A percentile compares a stretch with the other conserved stretches of the same genome.
phyloP scores from a whole-genome alignment of 2,113 vertebrate species.

The Rhynchopsitta pachyrhyncha region DNA sequence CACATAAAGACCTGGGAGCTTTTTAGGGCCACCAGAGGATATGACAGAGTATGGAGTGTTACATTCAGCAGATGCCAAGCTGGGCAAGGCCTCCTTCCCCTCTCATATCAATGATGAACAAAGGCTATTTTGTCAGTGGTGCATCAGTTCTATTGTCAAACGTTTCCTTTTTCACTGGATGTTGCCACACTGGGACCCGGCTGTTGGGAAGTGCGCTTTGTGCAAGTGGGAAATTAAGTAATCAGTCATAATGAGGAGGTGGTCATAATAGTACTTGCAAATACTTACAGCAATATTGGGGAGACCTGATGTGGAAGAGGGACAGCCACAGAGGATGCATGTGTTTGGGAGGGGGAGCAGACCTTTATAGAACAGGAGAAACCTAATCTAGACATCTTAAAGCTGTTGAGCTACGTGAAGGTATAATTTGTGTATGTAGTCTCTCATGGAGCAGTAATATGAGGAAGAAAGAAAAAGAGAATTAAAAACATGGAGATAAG shows the following conservation, averaged over 20 bases:
- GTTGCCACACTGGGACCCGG: background rate
- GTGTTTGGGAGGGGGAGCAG: background rate
- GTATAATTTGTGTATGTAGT: background rate
- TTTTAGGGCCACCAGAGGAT: background rate
- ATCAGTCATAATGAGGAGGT: background rate
- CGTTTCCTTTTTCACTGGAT: background rate
- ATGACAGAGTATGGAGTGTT: background rate
- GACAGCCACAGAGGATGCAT: rapidly evolving
- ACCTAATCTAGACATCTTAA: background rate
- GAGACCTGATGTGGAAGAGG: background rate
- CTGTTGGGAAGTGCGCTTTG: background rate
- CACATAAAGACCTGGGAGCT: background rate
- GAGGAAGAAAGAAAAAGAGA: background rate
- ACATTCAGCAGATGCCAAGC: rapidly evolving
- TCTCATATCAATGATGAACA: background rate
- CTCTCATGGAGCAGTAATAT: background rate
- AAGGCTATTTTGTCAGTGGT: background rate
- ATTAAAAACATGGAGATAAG: background rate
- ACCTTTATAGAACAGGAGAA: background rate
- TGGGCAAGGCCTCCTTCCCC: background rate
- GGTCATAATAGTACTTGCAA: background rate
- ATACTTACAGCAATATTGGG: background rate
- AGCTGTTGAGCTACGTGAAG: background rate
- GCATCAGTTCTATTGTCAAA: background rate
- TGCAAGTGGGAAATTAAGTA: background rate